A percentile compares a stretch with the other conserved stretches of the same genome.
phyloP scores from a whole-genome alignment of 2,113 vertebrate genomes.

The Zingel zingel region DNA sequence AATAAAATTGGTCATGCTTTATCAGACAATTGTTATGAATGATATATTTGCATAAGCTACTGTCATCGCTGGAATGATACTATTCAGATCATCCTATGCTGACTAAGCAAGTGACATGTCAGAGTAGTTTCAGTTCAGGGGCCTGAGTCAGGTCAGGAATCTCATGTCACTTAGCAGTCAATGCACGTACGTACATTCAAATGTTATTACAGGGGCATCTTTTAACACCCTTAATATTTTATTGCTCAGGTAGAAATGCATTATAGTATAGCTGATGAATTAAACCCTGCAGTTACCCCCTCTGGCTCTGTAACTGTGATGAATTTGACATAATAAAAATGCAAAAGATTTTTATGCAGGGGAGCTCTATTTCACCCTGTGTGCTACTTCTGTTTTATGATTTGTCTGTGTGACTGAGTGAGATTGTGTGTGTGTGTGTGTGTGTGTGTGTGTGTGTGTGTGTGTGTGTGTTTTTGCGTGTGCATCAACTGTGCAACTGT shows the following conservation, averaged over 20 bases:
- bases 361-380: background rate
- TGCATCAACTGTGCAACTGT: slow-evolving; percentile 10
- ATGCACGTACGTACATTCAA: background rate
- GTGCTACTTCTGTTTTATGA: slow-evolving; percentile 17
- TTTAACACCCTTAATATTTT: background rate
- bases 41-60: slow-evolving; percentile 23
- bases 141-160: slow-evolving; percentile 53
- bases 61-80: slow-evolving; percentile 56
- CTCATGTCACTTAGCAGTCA: background rate
- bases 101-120: slow-evolving; percentile 25
- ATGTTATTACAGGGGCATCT: background rate
- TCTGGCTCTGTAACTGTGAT: background rate
- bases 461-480: background rate
- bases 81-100: slow-evolving; percentile 31
- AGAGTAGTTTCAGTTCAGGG: slow-evolving; percentile 59
- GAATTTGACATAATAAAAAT: background rate
- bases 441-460: slow-evolving; percentile 4
- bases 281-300: background rate
- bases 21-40: slow-evolving; percentile 45
- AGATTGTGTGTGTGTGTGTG: too few relatives aligned
- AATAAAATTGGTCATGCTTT: background rate
- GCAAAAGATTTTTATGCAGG: background rate
- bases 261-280: background rate
- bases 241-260: background rate
- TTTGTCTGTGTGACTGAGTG: slow-evolving; percentile 7